A percentile compares a stretch with the other conserved stretches of the same genome.
Evolutionary conservation across 2,113 vertebrate genomes (phyloP).

Genomic region (Elachura formosa): DNA sequence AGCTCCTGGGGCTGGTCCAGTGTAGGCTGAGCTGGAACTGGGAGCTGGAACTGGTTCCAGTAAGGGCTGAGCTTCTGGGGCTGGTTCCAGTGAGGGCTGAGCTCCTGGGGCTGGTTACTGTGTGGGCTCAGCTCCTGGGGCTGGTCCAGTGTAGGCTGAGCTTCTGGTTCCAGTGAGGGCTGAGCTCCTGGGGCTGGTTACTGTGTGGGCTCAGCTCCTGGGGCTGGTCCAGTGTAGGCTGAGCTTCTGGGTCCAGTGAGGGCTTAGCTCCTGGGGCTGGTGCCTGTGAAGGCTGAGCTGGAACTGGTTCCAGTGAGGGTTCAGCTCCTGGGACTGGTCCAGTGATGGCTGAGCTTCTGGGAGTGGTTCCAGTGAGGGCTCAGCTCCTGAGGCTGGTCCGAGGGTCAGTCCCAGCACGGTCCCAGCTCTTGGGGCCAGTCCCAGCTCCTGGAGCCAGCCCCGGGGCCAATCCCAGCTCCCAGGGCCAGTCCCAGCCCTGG

Average conservation of each 20-base stretch:
- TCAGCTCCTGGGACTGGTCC: slow-evolving; percentile 42
- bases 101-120: too few relatives aligned
- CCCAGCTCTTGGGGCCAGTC: not conserved
- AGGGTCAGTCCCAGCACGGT: slow-evolving; percentile 11
- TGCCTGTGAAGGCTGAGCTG: not conserved
- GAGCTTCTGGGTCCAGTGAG: not conserved
- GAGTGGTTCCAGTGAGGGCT: too few relatives aligned
- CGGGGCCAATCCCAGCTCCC: slow-evolving; percentile 61
- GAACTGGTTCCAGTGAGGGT: not conserved
- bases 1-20: not conserved
- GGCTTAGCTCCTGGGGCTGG: not conserved
- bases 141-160: not conserved
- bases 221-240: not conserved
- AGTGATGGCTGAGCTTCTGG: too few relatives aligned
- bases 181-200: not conserved
- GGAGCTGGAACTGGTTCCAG: too few relatives aligned
- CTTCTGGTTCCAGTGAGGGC: too few relatives aligned
- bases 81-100: too few relatives aligned
- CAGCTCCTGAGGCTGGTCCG: slow-evolving; percentile 1
- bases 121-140: not conserved
- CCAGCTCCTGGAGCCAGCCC: not conserved
- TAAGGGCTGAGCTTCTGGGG: slow-evolving; percentile 39
- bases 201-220: not conserved
- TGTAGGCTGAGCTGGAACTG: not conserved
- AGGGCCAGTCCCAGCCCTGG: not conserved